Base-by-base conservation (phyloP, 2,888 invertebrate genomes). In the Eudasyphora cyanicolor region DNA sequence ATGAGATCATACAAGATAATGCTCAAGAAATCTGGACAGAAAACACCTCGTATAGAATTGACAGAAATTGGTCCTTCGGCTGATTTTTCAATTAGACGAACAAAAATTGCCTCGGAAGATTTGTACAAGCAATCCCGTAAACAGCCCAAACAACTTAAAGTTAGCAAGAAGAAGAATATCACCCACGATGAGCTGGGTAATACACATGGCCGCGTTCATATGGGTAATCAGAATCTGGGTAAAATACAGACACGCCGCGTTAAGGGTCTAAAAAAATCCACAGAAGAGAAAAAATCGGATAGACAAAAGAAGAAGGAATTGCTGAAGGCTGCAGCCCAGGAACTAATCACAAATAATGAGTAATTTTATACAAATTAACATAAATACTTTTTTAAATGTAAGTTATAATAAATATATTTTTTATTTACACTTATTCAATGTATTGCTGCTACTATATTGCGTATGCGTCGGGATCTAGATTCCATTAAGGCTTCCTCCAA, bases 151-250 rank as follows among this genome's bases (percentile, higher is more conserved):
- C 95, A 95, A 91, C 92, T 96, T 7, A 96, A 95, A 93, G 93
- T 94, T 0, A 95, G 95, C 86, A 96, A 96, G 89, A 97, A 96
- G 93, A 99, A 99, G 94, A 99, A 99, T 91, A 94, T 98, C 79
- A 95, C 95, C 0, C 94, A 94, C 74, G 98, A 99, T 93, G 94
- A 94, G 2, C 95, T 99, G 89, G 99, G 99, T 76, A 96, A 96
- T 8, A 97, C 95, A 88, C 94, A 97, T 89, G 99, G 98, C 54
- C 95, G 98, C 73, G 95, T 99, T 79, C 99, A 99, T 92, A 94
- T 99, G 93, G 97, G 97, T 86, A 95, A 95, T 88, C 99, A 99
- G 90, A 95, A 97, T 88, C 94, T 98, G 38, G 93, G 94, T 74
- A 95, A 95, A 86, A 91, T 91, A 74, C 98, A 98, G 91, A 98